A percentile compares a stretch with the other conserved stretches of the same genome.
These are phyloP conservation scores for Platyrinchus mystaceus DNA, from an alignment of 2,797 vertebrate species.

Conservation along the genomic window DNA sequence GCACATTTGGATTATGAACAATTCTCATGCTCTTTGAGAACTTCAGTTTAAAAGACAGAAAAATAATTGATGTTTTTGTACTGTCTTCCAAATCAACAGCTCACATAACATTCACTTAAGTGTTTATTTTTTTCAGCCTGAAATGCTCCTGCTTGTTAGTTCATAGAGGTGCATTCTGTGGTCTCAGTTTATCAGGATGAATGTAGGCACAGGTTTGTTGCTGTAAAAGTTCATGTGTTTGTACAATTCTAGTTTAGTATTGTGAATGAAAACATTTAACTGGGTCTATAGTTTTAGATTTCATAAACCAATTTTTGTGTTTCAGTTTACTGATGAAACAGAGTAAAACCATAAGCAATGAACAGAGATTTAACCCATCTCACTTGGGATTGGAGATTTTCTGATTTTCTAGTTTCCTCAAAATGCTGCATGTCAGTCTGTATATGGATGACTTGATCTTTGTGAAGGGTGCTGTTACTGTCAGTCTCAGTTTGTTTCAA, in stretches of 20 bases:
- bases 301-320: not conserved
- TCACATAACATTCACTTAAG: accelerated
- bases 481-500: not conserved
- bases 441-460: not conserved
- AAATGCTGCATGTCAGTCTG: not conserved
- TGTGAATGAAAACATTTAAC: not conserved
- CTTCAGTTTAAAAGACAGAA: not conserved
- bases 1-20: not conserved
- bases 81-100: not conserved
- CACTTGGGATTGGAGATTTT: not conserved
- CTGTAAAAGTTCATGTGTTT: not conserved
- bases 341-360: not conserved
- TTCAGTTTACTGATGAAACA: not conserved
- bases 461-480: not conserved
- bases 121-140: not conserved
- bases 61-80: not conserved
- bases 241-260: not conserved
- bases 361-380: not conserved
- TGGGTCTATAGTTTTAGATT: not conserved
- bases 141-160: not conserved
- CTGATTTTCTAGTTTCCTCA: not conserved
- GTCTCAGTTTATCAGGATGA: not conserved
- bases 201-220: not conserved
- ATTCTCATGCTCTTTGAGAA: not conserved
- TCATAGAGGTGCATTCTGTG: not conserved